phyloP scores from a whole-genome alignment of 2,888 invertebrate genomes.

The Griposia aprilina region DNA sequence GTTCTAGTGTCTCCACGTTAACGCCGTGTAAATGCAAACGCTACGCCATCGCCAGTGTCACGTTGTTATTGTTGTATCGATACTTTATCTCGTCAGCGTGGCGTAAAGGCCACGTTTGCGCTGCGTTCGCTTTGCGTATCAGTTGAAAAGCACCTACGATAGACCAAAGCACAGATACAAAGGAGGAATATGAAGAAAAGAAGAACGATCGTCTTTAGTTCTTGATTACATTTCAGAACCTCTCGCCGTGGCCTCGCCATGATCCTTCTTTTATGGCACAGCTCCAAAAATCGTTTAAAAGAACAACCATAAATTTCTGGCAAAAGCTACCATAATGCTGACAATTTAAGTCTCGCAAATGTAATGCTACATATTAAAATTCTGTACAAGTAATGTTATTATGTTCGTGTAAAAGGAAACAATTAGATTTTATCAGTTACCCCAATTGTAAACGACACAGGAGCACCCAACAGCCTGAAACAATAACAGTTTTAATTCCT shows the following conservation, averaged over 20 bases:
- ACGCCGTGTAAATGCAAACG: not conserved
- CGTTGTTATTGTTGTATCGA: not conserved
- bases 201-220: not conserved
- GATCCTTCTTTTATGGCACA: not conserved
- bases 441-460: slow-evolving; percentile 24
- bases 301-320: not conserved
- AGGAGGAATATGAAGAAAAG: not conserved
- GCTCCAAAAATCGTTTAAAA: slow-evolving; percentile 2
- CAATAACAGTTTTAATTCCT: slow-evolving; percentile 49
- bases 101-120: not conserved
- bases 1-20: not conserved
- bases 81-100: not conserved
- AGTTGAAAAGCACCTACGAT: not conserved
- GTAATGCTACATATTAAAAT: slow-evolving; percentile 10
- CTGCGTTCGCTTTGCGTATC: not conserved
- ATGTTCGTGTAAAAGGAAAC: not conserved
- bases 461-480: slow-evolving; percentile 23
- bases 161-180: not conserved
- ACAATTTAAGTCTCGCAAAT: slow-evolving; percentile 2
- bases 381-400: not conserved
- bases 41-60: not conserved
- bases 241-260: not conserved
- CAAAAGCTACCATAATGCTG: not conserved
- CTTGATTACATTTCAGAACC: not conserved
- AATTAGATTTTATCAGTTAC: slow-evolving; percentile 42